Evolutionary conservation across 2,888 invertebrate genomes (phyloP).

Genomic region (Antheraea assamensis): DNA sequence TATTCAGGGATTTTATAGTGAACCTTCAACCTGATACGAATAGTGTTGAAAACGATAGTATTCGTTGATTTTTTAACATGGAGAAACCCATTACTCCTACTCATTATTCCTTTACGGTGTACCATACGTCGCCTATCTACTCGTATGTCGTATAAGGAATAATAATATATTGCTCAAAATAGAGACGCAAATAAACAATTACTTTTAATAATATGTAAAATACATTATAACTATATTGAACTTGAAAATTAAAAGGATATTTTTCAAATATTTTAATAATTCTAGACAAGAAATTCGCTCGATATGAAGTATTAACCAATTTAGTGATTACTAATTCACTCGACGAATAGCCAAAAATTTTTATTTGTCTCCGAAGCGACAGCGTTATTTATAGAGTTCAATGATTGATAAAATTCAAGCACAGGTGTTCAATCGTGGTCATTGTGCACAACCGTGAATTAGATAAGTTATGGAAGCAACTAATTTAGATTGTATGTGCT

Average conservation of each 20-base stretch:
- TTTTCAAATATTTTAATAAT: neutral
- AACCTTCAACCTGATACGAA: too few species aligned
- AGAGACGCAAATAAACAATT: too few species aligned
- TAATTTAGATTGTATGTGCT: neutral
- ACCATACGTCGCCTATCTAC: too few species aligned
- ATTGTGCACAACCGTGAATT: neutral
- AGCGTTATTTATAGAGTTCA: neutral
- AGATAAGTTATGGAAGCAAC: neutral
- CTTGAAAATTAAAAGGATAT: neutral
- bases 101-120: too few species aligned
- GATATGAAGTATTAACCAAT: neutral
- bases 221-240: neutral
- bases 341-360: neutral
- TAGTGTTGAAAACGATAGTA: too few species aligned
- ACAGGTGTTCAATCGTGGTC: neutral
- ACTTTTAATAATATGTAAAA: too few species aligned
- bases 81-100: too few species aligned
- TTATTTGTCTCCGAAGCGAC: too few species aligned
- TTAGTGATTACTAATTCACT: neutral
- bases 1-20: too few species aligned
- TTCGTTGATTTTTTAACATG: too few species aligned
- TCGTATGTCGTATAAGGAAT: too few species aligned
- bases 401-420: constrained; percentile 3
- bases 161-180: too few species aligned
- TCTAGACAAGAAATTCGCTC: neutral